Conservation (phyloP, 2,797 vertebrate species). For the Pempheris klunzingeri region DNA sequence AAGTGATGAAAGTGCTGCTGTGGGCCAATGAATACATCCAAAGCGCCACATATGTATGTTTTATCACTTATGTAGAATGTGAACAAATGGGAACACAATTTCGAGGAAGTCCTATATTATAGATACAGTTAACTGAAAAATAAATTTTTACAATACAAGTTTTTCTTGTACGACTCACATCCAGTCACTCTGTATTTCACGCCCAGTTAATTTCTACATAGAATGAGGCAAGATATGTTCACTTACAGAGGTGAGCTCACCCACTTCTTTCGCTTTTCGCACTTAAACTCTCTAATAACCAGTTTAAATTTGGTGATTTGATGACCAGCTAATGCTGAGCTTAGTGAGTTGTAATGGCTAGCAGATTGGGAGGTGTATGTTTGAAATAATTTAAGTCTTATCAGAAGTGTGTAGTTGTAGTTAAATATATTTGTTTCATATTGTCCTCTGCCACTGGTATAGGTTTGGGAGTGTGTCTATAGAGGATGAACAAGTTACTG, state of each 20-base stretch:
- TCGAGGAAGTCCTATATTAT: not conserved
- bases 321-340: no score
- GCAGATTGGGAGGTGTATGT: not conserved
- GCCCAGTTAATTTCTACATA: not conserved
- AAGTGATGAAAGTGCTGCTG: conserved; percentile 36
- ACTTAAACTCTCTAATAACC: not conserved
- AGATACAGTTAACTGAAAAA: not conserved
- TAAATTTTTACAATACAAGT: no score
- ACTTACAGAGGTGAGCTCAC: not conserved
- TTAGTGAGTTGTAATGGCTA: no score
- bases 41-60: conserved; percentile 5
- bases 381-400: not conserved
- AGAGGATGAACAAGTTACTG: not conserved
- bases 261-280: not conserved
- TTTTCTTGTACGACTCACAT: no score
- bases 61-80: conserved; percentile 4
- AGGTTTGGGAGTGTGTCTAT: not conserved
- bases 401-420: not conserved
- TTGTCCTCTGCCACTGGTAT: not conserved
- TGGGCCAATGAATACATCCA: not conserved
- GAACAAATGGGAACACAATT: not conserved
- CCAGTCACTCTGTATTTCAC: no score
- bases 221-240: not conserved
- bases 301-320: no score
- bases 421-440: not conserved